A percentile compares a stretch with the other conserved stretches of the same genome.
phyloP scores from a whole-genome alignment of 2,113 vertebrate species.

The Andinoacara biseriatus region DNA sequence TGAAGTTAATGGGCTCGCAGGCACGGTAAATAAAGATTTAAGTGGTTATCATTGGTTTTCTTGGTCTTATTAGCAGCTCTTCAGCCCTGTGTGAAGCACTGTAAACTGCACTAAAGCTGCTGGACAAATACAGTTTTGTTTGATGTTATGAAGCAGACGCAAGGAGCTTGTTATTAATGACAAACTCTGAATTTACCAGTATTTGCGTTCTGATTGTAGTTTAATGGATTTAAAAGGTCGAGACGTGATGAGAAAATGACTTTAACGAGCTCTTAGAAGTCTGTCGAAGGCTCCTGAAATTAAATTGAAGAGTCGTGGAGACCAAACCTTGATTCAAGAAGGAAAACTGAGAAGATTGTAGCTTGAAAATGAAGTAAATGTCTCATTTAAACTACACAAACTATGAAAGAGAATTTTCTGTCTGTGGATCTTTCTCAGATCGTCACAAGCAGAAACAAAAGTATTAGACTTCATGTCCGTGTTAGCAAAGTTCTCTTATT shows the following conservation, averaged over 20 bases:
- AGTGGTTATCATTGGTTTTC: fast-evolving
- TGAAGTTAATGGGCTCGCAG: too few relatives aligned
- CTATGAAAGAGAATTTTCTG: background rate
- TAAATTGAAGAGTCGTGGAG: too few relatives aligned
- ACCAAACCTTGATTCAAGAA: too few relatives aligned
- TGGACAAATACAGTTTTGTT: background rate
- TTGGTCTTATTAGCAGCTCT: background rate
- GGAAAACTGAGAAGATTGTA: too few relatives aligned
- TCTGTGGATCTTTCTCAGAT: background rate
- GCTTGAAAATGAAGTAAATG: too few relatives aligned
- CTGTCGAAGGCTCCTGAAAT: too few relatives aligned
- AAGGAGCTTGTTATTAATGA: background rate
- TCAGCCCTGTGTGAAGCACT: background rate
- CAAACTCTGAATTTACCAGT: background rate
- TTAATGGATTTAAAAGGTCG: too few relatives aligned
- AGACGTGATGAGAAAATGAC: background rate
- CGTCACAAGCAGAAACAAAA: too few relatives aligned
- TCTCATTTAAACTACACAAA: too few relatives aligned
- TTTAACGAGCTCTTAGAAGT: background rate
- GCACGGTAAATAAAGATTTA: too few relatives aligned
- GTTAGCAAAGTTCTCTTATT: background rate
- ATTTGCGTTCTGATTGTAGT: too few relatives aligned
- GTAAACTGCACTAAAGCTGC: background rate
- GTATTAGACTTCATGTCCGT: too few relatives aligned
- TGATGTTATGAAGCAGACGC: background rate